Conservation (phyloP, 2,888 invertebrate species). For the Callyntrura guangdongensis region DNA sequence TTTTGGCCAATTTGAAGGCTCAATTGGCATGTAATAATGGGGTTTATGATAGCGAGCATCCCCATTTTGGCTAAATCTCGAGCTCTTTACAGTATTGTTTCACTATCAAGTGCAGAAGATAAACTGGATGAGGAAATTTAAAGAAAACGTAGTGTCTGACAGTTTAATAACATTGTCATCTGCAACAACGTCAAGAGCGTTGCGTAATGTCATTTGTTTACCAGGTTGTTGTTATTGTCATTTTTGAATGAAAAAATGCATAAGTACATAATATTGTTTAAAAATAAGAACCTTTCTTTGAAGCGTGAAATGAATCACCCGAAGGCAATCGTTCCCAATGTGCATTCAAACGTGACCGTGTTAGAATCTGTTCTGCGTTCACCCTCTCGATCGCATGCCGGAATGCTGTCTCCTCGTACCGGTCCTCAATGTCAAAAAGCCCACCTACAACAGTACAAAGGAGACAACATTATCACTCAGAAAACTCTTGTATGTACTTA, state of each 20-base stretch:
- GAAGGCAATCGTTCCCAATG: slow-evolving; percentile 96
- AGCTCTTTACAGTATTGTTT: no score
- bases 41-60: background rate
- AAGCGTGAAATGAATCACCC: slow-evolving; percentile 97
- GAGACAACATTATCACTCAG: slow-evolving; percentile 73
- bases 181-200: no score
- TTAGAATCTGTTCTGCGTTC: slow-evolving; percentile 93
- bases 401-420: slow-evolving; percentile 93
- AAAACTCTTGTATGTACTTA: background rate
- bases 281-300: slow-evolving; percentile 92
- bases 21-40: background rate
- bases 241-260: background rate
- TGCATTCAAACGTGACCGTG: slow-evolving; percentile 93
- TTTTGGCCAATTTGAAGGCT: no score
- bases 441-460: slow-evolving; percentile 82
- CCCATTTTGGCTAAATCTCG: background rate
- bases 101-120: no score
- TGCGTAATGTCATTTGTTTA: slow-evolving; percentile 19
- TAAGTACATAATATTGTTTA: background rate
- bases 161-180: no score
- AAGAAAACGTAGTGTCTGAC: background rate
- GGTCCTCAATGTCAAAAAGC: slow-evolving; percentile 84
- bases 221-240: slow-evolving; percentile 2
- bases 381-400: slow-evolving; percentile 95
- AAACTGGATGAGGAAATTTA: background rate